A percentile compares a stretch with the other conserved stretches of the same genome.
phyloP scores from a whole-genome alignment of 2,113 vertebrate species.

The Solea senegalensis region DNA sequence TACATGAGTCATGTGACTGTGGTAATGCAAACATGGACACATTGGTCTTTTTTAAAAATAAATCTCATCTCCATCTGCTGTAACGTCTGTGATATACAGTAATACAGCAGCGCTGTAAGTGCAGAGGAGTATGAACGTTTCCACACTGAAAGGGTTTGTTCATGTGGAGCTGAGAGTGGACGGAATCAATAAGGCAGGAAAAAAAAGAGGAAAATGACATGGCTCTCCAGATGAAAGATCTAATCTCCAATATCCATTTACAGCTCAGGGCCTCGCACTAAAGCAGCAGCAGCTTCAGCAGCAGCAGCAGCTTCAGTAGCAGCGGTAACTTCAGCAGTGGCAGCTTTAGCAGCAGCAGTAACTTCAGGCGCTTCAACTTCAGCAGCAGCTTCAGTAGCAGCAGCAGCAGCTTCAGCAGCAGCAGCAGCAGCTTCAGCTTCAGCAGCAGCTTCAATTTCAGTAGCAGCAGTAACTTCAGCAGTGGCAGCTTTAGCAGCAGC shows the following conservation, averaged over 20 bases:
- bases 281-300: slow-evolving; percentile 64
- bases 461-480: too few species aligned
- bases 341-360: too few species aligned
- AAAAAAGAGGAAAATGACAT: slow-evolving; percentile 85
- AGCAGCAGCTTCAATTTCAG: too few species aligned
- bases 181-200: slow-evolving; percentile 82
- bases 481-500: too few species aligned
- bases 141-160: slow-evolving; percentile 74
- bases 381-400: too few species aligned
- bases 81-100: slow-evolving; percentile 28
- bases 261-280: slow-evolving; percentile 76
- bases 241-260: slow-evolving; percentile 86
- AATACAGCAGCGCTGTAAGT: slow-evolving; percentile 59
- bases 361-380: too few species aligned
- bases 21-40: slow-evolving; percentile 48
- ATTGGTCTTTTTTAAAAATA: slow-evolving; percentile 34
- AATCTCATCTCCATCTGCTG: slow-evolving; percentile 44
- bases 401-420: too few species aligned
- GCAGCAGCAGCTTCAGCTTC: too few species aligned
- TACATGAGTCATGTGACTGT: background rate
- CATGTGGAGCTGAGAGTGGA: slow-evolving; percentile 80
- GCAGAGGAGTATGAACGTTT: slow-evolving; percentile 62
- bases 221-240: slow-evolving; percentile 83
- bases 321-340: too few species aligned
- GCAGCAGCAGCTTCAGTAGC: too few species aligned